Percentiles rank a stretch among this genome's conserved stretches.
phyloP scores from a whole-genome alignment of 1,140 invertebrate species.

The Formica selysi region DNA sequence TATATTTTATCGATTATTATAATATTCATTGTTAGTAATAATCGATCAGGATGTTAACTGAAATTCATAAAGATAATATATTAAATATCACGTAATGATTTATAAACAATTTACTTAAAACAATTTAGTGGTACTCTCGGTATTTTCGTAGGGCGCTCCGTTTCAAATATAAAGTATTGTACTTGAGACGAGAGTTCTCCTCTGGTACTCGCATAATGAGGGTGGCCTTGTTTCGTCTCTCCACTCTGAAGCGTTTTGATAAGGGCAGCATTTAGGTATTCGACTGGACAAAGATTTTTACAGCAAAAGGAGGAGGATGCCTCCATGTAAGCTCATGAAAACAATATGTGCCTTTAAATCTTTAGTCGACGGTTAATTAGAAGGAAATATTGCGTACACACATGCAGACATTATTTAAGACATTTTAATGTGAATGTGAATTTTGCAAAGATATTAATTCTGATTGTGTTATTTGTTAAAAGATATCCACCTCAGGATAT shows the following conservation, averaged over 20 bases:
- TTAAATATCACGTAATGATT: slow-evolving; percentile 14
- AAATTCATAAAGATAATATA: neutral
- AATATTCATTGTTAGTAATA: neutral
- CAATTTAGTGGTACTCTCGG: slow-evolving; percentile 8
- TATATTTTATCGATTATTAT: neutral
- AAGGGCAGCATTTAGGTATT: slow-evolving; percentile 63
- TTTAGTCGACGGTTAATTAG: slow-evolving; percentile 43
- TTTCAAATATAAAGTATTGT: slow-evolving; percentile 70
- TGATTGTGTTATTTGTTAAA: neutral
- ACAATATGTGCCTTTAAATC: slow-evolving; percentile 35
- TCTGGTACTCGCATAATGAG: slow-evolving; percentile 75
- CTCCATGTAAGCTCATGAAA: slow-evolving; percentile 18
- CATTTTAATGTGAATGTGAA: neutral
- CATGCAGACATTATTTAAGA: neutral
- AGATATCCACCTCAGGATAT: neutral
- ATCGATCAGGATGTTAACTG: neutral
- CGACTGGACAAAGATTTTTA: slow-evolving; percentile 61
- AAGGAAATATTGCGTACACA: neutral
- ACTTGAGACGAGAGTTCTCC: slow-evolving; percentile 71
- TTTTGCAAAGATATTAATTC: neutral
- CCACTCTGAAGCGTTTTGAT: slow-evolving; percentile 64
- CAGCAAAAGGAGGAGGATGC: neutral
- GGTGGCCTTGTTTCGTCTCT: slow-evolving; percentile 71
- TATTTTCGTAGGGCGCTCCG: slow-evolving; percentile 67
- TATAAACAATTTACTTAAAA: neutral